These are phyloP conservation scores for Vanessa atalanta DNA, from an alignment of 1,140 invertebrate species.

Conservation along the genomic window DNA sequence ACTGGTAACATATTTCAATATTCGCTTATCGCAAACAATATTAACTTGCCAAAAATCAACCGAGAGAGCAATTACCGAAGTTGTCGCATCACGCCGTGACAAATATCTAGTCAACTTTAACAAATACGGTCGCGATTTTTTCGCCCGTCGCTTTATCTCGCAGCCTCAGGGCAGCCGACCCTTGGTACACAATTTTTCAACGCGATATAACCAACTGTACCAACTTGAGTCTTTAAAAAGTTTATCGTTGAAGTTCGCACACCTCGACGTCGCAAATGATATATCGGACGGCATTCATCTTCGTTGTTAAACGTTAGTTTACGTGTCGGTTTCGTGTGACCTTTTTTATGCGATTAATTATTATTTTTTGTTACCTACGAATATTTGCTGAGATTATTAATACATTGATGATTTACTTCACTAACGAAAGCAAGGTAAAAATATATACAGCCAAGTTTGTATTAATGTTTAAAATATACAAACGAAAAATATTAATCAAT, in stretches of 20 bases:
- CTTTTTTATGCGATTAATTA: not conserved
- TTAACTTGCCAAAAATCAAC: constrained; percentile 36
- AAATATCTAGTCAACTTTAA: constrained; percentile 73
- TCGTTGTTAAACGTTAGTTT: constrained; percentile 48
- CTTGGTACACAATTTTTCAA: constrained; percentile 78
- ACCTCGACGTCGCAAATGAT: constrained; percentile 67
- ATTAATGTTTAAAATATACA: too few species aligned
- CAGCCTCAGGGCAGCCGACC: constrained; percentile 63
- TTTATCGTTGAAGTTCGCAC: constrained; percentile 73
- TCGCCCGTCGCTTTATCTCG: constrained; percentile 60
- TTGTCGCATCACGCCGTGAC: constrained; percentile 64
- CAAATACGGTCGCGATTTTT: constrained; percentile 72
- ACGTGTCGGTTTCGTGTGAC: constrained; percentile 17
- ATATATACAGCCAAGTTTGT: too few species aligned
- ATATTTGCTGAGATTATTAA: too few species aligned
- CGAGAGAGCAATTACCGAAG: constrained; percentile 68
- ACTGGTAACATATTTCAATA: not conserved
- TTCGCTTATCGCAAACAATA: constrained; percentile 29
- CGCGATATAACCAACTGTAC: constrained; percentile 62
- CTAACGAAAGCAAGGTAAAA: too few species aligned
- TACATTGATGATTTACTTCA: too few species aligned
- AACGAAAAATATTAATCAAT: too few species aligned
- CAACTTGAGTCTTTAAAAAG: constrained; percentile 78
- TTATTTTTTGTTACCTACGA: too few species aligned
- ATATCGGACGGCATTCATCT: constrained; percentile 70